Evolutionary conservation across 2,888 invertebrate species (phyloP).

Genomic region (Tachina grossa): DNA sequence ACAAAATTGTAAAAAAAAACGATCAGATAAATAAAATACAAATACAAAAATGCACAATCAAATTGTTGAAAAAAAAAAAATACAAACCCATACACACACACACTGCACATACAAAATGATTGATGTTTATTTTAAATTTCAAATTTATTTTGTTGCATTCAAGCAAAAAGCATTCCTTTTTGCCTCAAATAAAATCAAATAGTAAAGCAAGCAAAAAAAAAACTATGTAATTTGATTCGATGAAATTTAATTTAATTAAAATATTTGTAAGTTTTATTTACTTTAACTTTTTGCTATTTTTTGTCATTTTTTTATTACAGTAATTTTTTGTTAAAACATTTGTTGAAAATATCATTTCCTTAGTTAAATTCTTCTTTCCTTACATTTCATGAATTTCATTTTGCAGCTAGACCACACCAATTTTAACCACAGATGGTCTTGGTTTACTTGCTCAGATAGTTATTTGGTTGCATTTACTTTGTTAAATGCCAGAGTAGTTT

Average conservation of each 20-base stretch:
- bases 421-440: constrained; percentile 3
- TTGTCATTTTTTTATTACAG: background rate
- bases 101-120: constrained; percentile 26
- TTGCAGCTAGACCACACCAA: background rate
- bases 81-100: background rate
- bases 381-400: background rate
- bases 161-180: background rate
- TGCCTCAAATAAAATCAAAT: constrained; percentile 1
- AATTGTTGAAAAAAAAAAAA: constrained; percentile 11
- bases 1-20: constrained; percentile 9
- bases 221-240: constrained; percentile 23
- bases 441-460: background rate
- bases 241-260: constrained; percentile 25
- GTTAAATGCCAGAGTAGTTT: background rate
- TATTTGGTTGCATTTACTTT: background rate
- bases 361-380: background rate
- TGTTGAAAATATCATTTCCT: constrained; percentile 19
- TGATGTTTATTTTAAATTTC: constrained; percentile 43
- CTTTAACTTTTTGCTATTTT: constrained; percentile 3
- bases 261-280: constrained; percentile 17
- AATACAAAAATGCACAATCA: constrained; percentile 11
- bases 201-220: background rate
- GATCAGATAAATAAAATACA: background rate
- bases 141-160: constrained; percentile 33
- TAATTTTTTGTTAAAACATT: background rate